Evolutionary conservation across 2,797 vertebrate species (phyloP).

Genomic region (Cryptoblepharus egeriae): DNA sequence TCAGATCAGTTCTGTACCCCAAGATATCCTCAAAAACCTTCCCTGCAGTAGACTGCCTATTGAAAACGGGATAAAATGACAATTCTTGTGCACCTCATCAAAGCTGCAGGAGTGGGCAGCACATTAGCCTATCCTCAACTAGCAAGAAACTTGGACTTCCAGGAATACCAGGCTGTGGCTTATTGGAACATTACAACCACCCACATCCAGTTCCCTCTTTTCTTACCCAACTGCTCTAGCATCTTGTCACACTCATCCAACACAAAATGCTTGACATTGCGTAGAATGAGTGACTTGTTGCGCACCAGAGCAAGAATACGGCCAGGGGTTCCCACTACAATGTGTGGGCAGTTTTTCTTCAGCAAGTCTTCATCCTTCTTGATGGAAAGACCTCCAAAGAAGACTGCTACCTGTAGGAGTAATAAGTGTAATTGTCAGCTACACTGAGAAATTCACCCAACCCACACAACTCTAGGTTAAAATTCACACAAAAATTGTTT

Average conservation of each 20-base stretch:
- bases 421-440: background rate
- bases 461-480: background rate
- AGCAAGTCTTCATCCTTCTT: slow-evolving; percentile 87
- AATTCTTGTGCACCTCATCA: too few species aligned
- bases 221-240: slow-evolving; percentile 86
- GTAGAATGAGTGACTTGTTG: slow-evolving; percentile 84
- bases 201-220: slow-evolving; percentile 37
- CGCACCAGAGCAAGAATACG: slow-evolving; percentile 83
- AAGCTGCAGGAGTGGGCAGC: too few species aligned
- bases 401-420: slow-evolving; percentile 81
- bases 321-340: slow-evolving; percentile 86
- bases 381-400: slow-evolving; percentile 85
- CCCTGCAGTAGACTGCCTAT: too few species aligned
- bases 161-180: too few species aligned
- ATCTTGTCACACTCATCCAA: slow-evolving; percentile 89
- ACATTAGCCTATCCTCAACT: background rate
- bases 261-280: slow-evolving; percentile 87
- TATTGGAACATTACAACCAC: background rate
- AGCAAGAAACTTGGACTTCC: background rate
- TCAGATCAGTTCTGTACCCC: background rate
- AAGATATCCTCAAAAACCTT: background rate
- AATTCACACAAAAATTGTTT: background rate
- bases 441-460: background rate
- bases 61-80: too few species aligned
- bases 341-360: slow-evolving; percentile 85